Base-by-base conservation (phyloP, 1,140 invertebrate genomes). In the Scaptomyza pallida region DNA sequence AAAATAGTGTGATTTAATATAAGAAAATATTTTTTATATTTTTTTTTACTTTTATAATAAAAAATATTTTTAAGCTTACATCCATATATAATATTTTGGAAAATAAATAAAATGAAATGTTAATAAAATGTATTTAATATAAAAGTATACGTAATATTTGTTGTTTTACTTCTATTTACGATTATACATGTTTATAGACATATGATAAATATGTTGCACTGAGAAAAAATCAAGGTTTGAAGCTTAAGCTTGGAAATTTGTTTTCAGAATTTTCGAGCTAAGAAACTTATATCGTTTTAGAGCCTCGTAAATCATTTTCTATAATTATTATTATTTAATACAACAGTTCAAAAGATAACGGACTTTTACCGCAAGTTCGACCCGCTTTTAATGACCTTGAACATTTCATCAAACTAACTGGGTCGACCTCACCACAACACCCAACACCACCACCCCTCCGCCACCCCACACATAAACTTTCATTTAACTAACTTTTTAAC, bases 331-430 rank as follows among this genome's bases (percentile, higher is more conserved):
- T 26, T 26, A 4, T 26, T 26, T 6, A 26, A 9, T 30, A 30
- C 1, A 37, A 37, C 10, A 30, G n/a, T 26, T 26, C 23, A 26
- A 5, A 37, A 37, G 33, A n/a, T 4, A 37, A 37, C n/a, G n/a
- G n/a, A n/a, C n/a, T n/a, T n/a, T n/a, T n/a, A 21, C 12, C 8
- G 37, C 0, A 10, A 50, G 23, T 50, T 44, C n/a, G 63, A 45
- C 5, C 33, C 45, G 40, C 45, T 65, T 23, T 33, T 23, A 33
- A 41, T 63, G 78, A 80, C 78, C 78, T 80, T 80, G 78, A 60
- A 51, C 54, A 33, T 43, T 40, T 26, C 35, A n/a, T 3, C 5
- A 15, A 15, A 15, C 5, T 23, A 69, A 54, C 26, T 54, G 40
- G 64, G 56, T 68, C 47, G 40, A n/a, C 16, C 12, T 9, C 13